Evolutionary conservation across 2,888 invertebrate species (phyloP).

Genomic region (Azorinus chamasolen): DNA sequence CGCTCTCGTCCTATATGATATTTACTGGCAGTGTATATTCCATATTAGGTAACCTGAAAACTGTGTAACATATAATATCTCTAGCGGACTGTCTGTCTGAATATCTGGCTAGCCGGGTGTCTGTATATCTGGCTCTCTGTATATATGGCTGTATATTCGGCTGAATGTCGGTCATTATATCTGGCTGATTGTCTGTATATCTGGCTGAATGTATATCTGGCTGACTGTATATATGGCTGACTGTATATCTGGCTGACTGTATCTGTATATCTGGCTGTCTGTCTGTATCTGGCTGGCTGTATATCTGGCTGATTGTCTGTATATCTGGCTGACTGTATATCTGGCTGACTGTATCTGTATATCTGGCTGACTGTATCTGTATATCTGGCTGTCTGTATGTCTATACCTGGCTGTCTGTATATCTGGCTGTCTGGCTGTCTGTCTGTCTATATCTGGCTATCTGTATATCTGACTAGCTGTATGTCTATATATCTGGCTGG

Average conservation of each 20-base stretch:
- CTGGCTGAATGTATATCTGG: background rate
- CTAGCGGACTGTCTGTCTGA: background rate
- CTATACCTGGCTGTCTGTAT: background rate
- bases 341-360: background rate
- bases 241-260: background rate
- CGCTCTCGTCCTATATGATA: no score
- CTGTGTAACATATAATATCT: no score
- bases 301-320: background rate
- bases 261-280: background rate
- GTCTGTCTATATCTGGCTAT: background rate
- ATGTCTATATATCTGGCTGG: background rate
- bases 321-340: background rate
- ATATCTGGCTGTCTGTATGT: background rate
- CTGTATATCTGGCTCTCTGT: background rate
- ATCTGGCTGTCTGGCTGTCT: background rate
- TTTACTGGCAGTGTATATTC: no score
- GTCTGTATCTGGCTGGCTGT: background rate
- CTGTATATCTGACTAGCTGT: constrained; percentile 1
- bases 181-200: background rate
- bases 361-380: background rate
- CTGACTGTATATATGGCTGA: background rate
- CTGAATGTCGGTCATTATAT: background rate
- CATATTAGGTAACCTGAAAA: no score
- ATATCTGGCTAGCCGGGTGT: background rate
- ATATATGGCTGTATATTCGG: background rate